phyloP scores from a whole-genome alignment of 2,797 vertebrate genomes.

The Falco rusticolus region DNA sequence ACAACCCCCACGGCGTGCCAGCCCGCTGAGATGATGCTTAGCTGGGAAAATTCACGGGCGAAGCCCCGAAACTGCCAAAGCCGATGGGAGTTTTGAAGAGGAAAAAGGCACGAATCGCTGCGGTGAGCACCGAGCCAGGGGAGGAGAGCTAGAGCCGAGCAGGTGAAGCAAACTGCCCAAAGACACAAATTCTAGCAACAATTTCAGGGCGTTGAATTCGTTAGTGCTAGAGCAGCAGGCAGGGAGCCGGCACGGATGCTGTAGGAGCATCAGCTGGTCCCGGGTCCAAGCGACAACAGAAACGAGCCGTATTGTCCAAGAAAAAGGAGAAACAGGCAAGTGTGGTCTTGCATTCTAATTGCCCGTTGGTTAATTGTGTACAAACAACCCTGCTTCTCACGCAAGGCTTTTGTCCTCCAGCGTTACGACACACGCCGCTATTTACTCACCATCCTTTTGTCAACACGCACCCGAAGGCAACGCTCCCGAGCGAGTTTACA shows the following conservation, averaged over 20 bases:
- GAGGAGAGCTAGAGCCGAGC: not conserved
- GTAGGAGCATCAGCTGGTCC: not conserved
- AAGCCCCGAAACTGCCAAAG: not conserved
- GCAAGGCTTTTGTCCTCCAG: not conserved
- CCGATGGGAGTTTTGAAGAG: not conserved
- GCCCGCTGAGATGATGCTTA: accelerated
- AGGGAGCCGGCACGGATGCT: not conserved
- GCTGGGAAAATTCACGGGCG: not conserved
- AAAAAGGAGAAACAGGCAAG: not conserved
- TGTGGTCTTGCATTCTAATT: not conserved
- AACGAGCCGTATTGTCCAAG: accelerated
- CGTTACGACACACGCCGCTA: accelerated
- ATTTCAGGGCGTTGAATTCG: not conserved
- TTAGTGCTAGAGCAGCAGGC: not conserved
- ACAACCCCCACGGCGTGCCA: not conserved
- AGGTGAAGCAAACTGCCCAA: not conserved
- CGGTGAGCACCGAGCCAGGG: accelerated
- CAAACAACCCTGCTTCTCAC: not conserved
- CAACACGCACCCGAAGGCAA: not conserved
- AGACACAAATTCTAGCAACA: not conserved
- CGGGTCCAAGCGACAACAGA: not conserved
- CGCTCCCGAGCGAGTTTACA: accelerated
- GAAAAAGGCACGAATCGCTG: not conserved
- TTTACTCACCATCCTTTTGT: not conserved
- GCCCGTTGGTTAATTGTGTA: not conserved